Percentiles rank a stretch among this genome's conserved stretches.
Conservation (phyloP, 2,888 invertebrate genomes). For the Actias luna region DNA sequence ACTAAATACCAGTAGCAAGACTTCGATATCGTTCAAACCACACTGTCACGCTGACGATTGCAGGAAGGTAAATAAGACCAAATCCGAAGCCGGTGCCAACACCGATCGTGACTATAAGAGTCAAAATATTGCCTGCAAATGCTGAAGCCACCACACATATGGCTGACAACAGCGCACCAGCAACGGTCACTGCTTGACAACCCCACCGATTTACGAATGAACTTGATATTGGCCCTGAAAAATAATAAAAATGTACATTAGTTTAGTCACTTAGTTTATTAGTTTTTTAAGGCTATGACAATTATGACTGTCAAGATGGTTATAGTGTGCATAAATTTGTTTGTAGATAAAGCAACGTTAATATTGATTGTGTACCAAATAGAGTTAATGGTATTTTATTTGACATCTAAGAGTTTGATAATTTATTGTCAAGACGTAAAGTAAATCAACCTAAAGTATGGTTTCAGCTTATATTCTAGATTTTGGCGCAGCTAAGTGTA, state of each 20-base stretch:
- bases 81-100: constrained; percentile 97
- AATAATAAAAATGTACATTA: constrained; percentile 28
- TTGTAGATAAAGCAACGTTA: too few relatives aligned
- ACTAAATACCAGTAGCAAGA: constrained; percentile 90
- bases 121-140: constrained; percentile 91
- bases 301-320: too few relatives aligned
- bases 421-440: too few relatives aligned
- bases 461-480: too few relatives aligned
- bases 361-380: too few relatives aligned
- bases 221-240: constrained; percentile 96
- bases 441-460: too few relatives aligned
- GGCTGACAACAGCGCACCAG: constrained; percentile 90
- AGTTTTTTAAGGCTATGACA: too few relatives aligned
- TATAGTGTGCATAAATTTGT: too few relatives aligned
- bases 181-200: constrained; percentile 94
- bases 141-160: constrained; percentile 90
- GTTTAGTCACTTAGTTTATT: neutral
- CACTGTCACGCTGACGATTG: constrained; percentile 98
- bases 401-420: too few relatives aligned
- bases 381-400: too few relatives aligned
- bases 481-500: too few relatives aligned
- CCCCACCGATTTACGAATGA: constrained; percentile 97
- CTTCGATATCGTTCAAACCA: constrained; percentile 98
- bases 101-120: constrained; percentile 96
- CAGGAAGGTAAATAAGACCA: constrained; percentile 98